phyloP scores from a whole-genome alignment of 2,888 invertebrate species.

The Augochlorella aurata region DNA sequence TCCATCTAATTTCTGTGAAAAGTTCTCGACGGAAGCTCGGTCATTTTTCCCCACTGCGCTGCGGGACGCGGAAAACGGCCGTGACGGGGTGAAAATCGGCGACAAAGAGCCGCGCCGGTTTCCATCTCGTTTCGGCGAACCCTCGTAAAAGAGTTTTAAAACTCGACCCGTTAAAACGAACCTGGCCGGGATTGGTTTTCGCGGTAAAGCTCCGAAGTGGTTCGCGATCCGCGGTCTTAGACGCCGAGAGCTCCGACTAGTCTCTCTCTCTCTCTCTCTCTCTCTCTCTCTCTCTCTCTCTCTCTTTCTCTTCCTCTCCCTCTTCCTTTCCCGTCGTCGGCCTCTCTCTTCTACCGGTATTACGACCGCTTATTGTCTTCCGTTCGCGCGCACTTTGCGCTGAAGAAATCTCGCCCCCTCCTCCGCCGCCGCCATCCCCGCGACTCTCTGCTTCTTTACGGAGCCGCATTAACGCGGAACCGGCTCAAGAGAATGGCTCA shows the following conservation, averaged over 20 bases:
- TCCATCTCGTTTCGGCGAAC: constrained; percentile 64
- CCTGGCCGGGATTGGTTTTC: constrained; percentile 72
- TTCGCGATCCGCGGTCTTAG: constrained; percentile 63
- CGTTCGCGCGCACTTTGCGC: constrained; percentile 34
- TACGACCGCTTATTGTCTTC: constrained; percentile 64
- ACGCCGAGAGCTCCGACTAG: constrained; percentile 36
- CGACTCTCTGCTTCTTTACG: neutral
- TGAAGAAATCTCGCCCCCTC: constrained; percentile 7
- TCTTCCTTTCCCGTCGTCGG: neutral
- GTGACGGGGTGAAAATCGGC: constrained; percentile 43
- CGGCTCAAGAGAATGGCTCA: constrained; percentile 45
- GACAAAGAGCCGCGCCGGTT: constrained; percentile 44
- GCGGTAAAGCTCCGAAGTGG: constrained; percentile 67
- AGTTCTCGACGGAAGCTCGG: too few species aligned
- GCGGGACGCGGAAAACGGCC: neutral
- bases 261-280: constrained; percentile 6
- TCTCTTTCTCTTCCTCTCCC: constrained; percentile 2
- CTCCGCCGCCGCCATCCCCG: neutral
- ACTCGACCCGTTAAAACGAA: constrained; percentile 64
- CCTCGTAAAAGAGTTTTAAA: constrained; percentile 71
- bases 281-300: neutral
- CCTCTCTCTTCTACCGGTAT: constrained; percentile 52
- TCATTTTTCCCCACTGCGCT: too few species aligned
- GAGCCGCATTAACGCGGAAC: constrained; percentile 30
- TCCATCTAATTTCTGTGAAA: too few species aligned